Conservation (phyloP, 2,888 invertebrate genomes). For the Julus scanicus region DNA sequence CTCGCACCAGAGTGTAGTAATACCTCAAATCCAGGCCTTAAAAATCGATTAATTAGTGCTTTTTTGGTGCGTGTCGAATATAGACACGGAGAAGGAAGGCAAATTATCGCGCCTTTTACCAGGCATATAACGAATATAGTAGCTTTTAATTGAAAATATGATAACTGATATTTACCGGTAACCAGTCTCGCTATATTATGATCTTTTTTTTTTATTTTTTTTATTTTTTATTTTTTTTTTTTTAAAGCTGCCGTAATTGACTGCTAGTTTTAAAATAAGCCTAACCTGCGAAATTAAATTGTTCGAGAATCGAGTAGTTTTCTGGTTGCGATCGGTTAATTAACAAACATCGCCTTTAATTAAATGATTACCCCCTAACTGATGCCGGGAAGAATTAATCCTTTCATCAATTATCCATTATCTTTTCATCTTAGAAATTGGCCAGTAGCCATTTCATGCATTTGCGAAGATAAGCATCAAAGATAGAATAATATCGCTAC, state of each 20-base stretch:
- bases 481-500: neutral
- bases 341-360: neutral
- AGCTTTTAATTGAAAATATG: neutral
- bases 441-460: constrained; percentile 23
- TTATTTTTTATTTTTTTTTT: too few species aligned
- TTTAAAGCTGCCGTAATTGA: neutral
- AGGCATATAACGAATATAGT: neutral
- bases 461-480: neutral
- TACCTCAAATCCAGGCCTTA: neutral
- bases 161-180: neutral
- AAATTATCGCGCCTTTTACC: neutral
- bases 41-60: neutral
- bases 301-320: neutral
- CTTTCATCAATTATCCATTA: constrained; percentile 28
- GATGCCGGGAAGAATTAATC: neutral
- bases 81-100: neutral
- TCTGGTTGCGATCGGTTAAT: neutral
- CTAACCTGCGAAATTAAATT: neutral
- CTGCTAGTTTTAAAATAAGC: neutral
- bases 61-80: neutral
- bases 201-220: too few species aligned
- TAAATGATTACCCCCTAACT: neutral
- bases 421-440: constrained; percentile 7
- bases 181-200: neutral
- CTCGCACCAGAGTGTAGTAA: neutral